Conservation (phyloP, 30 jellyfish, hydroid and myxozoan species). For the Morbakka virulenta region DNA sequence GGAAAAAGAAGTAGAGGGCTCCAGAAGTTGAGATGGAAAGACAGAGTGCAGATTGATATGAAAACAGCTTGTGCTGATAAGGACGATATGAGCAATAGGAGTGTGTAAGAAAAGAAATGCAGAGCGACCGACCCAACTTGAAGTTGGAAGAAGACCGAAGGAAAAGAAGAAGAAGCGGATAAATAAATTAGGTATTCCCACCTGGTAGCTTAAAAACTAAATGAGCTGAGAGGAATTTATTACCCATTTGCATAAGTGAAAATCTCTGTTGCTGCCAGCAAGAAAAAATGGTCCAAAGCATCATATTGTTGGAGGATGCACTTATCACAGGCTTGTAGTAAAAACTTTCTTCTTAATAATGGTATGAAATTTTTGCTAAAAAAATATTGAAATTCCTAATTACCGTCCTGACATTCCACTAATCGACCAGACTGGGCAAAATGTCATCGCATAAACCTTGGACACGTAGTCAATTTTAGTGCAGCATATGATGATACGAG, state of each 20-base stretch:
- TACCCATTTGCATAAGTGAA: conserved; percentile 27
- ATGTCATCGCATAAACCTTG: too few species aligned
- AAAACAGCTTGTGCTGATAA: too few species aligned
- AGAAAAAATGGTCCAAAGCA: conserved; percentile 23
- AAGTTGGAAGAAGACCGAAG: too few species aligned
- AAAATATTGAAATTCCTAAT: conserved; percentile 14
- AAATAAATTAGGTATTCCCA: conserved; percentile 28
- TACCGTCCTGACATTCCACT: conserved; percentile 27
- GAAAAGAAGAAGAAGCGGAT: too few species aligned
- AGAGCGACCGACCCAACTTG: too few species aligned
- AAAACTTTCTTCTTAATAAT: conserved; percentile 45
- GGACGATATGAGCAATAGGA: too few species aligned
- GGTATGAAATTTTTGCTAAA: conserved; percentile 31
- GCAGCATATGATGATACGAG: conserved; percentile 48
- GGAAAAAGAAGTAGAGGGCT: too few species aligned
- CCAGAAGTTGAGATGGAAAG: too few species aligned
- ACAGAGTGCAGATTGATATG: too few species aligned
- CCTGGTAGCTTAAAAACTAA: conserved; percentile 34
- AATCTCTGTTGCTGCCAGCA: conserved; percentile 11
- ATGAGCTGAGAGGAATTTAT: conserved; percentile 14
- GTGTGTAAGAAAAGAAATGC: too few species aligned
- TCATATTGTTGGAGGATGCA: conserved; percentile 33
- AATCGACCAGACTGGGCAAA: conserved; percentile 34
- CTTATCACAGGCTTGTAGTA: conserved; percentile 47
- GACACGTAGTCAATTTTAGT: conserved; percentile 23